A percentile compares a stretch with the other conserved stretches of the same genome.
phyloP scores from a whole-genome alignment of 2,113 vertebrate genomes.

The Formicarius rufipectus region DNA sequence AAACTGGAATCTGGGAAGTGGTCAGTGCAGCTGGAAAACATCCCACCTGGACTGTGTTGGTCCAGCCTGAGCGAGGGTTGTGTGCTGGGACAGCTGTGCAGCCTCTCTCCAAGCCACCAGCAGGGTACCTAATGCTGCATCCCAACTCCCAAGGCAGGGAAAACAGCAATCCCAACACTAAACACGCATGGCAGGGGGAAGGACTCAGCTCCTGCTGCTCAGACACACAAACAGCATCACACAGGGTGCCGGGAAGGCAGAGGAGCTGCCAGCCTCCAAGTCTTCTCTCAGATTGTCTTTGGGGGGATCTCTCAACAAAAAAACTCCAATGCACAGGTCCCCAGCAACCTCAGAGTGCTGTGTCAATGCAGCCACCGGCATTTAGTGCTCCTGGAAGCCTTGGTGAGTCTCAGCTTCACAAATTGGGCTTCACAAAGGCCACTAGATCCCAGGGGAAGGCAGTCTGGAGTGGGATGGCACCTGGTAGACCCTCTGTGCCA shows the following conservation, averaged over 20 bases:
- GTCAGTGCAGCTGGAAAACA: conserved; percentile 17
- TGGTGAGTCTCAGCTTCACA: neutral
- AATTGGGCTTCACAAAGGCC: neutral
- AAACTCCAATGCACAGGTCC: rapidly evolving
- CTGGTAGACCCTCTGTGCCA: neutral
- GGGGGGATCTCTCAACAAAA: neutral
- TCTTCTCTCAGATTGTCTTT: neutral
- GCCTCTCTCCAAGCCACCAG: neutral
- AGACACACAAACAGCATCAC: neutral
- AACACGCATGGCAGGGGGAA: neutral
- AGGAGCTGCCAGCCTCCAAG: neutral
- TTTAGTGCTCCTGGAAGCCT: neutral
- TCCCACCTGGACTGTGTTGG: neutral
- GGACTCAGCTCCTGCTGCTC: neutral
- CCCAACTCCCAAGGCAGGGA: neutral
- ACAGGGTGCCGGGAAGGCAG: neutral
- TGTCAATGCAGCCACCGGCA: rapidly evolving
- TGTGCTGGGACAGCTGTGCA: neutral
- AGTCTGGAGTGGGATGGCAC: neutral
- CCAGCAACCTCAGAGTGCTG: neutral
- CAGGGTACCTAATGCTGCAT: neutral
- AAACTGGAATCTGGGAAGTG: conserved; percentile 4
- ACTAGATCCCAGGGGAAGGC: neutral
- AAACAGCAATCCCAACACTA: neutral
- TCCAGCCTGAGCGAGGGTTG: neutral